Evolutionary conservation across 1,140 invertebrate genomes (phyloP).

Genomic region (Drosophila auraria): DNA sequence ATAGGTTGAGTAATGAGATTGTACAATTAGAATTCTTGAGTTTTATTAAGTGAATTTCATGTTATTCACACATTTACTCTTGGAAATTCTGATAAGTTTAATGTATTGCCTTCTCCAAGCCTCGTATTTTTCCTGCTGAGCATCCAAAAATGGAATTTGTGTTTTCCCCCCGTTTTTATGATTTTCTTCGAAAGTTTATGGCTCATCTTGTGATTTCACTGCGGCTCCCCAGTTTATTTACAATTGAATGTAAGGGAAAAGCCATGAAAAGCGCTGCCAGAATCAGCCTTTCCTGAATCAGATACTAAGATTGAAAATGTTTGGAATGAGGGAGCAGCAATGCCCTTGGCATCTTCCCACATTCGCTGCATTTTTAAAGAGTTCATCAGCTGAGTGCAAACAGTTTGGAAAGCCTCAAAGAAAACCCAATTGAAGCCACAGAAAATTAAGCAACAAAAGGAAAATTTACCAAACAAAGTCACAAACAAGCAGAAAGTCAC

Average conservation of each 20-base stretch:
- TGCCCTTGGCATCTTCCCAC: neutral
- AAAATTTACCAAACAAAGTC: constrained; percentile 34
- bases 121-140: neutral
- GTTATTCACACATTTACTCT: neutral
- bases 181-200: constrained; percentile 40
- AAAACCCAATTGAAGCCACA: neutral
- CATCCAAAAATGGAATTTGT: constrained; percentile 17
- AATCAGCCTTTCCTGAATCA: neutral
- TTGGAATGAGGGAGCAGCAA: neutral
- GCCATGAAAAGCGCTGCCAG: constrained; percentile 6
- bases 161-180: constrained; percentile 20
- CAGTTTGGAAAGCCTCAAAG: neutral
- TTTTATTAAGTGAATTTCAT: neutral
- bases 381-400: constrained; percentile 19
- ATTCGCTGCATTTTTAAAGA: constrained; percentile 19
- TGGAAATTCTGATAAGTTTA: neutral
- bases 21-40: neutral
- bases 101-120: neutral
- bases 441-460: neutral
- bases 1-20: neutral
- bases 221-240: constrained; percentile 25
- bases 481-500: constrained; percentile 1
- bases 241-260: constrained; percentile 26
- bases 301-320: neutral
- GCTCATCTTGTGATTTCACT: constrained; percentile 28